These are phyloP conservation scores for Plectropomus leopardus DNA, from an alignment of 2,113 vertebrate genomes.

Conservation along the genomic window DNA sequence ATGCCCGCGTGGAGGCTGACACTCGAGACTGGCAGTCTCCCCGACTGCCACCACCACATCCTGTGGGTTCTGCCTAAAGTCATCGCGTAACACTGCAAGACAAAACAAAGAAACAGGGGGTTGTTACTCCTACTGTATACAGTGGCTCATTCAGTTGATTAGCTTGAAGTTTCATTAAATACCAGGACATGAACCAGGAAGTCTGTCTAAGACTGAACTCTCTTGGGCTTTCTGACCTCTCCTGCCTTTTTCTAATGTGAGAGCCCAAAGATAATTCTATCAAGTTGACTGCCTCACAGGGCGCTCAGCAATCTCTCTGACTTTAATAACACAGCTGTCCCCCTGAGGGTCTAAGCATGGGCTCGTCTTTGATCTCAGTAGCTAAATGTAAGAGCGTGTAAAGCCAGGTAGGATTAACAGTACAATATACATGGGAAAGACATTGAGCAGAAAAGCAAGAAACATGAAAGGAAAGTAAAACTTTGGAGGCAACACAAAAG, in stretches of 20 bases:
- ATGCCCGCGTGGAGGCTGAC: conserved; percentile 94
- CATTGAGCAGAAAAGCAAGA: conserved; percentile 1
- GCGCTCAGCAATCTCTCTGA: conserved; percentile 39
- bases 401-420: conserved; percentile 38
- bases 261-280: conserved; percentile 53
- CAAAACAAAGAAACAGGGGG: conserved; percentile 6
- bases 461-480: conserved; percentile 21
- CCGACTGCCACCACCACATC: conserved; percentile 92
- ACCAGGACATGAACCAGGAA: conserved; percentile 18
- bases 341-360: conserved; percentile 16
- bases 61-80: conserved; percentile 94
- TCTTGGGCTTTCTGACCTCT: conserved; percentile 22
- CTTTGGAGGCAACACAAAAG: conserved; percentile 2
- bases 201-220: conserved; percentile 12
- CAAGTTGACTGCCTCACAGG: conserved; percentile 25
- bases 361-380: conserved; percentile 38
- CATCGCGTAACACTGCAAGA: conserved; percentile 91
- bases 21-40: conserved; percentile 93
- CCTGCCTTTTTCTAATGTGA: conserved; percentile 36
- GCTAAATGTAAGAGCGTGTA: conserved; percentile 28
- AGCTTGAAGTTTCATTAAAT: conserved; percentile 25
- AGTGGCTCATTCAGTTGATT: conserved; percentile 25
- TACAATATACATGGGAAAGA: conserved; percentile 8
- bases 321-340: conserved; percentile 55
- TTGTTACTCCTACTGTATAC: conserved; percentile 16